Evolutionary conservation across 2,888 invertebrate genomes (phyloP), one percentile per base, ranked within the genome.

Genomic region (Eupelmus urozonus): DNA sequence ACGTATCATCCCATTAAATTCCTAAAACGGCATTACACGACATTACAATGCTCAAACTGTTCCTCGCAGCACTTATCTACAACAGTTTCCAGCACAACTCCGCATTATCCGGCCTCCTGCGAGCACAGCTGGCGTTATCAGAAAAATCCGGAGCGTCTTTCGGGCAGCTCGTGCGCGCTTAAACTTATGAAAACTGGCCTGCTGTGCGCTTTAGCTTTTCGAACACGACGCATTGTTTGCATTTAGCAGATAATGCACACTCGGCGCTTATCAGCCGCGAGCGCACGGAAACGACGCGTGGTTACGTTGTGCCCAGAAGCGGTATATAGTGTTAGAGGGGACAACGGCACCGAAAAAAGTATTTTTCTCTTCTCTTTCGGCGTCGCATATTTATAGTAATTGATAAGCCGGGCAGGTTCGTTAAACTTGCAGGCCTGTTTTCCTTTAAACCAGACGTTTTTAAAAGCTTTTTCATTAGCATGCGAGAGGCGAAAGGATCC

Each of bases 221-320:
- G 57, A 70, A 63, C 55, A 11, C 45, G 34, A n/a, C 49, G 57
- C 76, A 76, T 76, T 76, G 76, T 70, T 70, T 76, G 55, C 67
- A 25, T 57, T 23, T 11, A 25, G 25, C 23, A 63, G 57, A 76
- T 76, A 70, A 40, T 65, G 57, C 67, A 16, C n/a, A 1, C 63
- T 4, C 59, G 34, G 18, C 23, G 76, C 76, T 76, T 76, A 70
- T 76, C 65, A 7, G 18, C 13, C 42, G 25, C 13, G 7, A n/a
- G 71, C 25, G 57, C 70, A 70, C 57, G 70, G 63, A 76, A 70
- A 63, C 23, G 62, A 40, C 53, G 53, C 62, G 40, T 34, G 34
- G 59, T 60, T 29, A n/a, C 13, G 13, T 40, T 49, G 16, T 57
- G 42, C 29, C 18, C 49, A 59, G 34, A 59, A 49, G 42, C 25